Evolutionary conservation across 1,140 invertebrate genomes (phyloP), one percentile per base, ranked within the genome.

Genomic region (Leptinotarsa texana): DNA sequence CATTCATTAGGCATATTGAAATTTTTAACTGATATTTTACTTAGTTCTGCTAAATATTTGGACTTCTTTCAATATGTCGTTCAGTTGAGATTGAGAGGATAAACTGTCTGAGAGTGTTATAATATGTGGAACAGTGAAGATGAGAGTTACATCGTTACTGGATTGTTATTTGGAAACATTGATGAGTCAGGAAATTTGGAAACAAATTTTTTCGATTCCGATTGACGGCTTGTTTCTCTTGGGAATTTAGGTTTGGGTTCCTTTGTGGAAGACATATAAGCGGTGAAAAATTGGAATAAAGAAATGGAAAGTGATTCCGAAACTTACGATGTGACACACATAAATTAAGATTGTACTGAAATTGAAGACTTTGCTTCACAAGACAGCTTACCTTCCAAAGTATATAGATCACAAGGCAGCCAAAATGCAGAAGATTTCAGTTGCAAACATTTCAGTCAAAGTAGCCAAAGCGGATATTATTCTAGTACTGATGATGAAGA

Each of bases 111-210:
- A 11, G 33, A 42, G 33, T 42, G 8, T 42, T 33, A 62, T 11
- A 42, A 33, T 33, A 33, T 6, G 6, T 62, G 81, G 18, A 88
- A 92, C 80, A 88, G 90, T 66, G 91, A 92, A 48, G 89, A 88
- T 27, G 86, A 86, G 27, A 71, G 88, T 13, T 89, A 94, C 69
- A 92, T 93, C 81, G 87, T 98, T 69, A 96, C 96, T 11, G 94
- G 95, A 22, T 96, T 98, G 83, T 86, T 99, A 5, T 99, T 98
- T 89, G 97, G 97, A 15, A 98, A 99, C 83, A 96, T 98, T 76
- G 94, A 98, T 85, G 93, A 96, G 79, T 92, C 91, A 70, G 96
- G 97, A 66, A 90, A 95, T 76, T 86, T 99, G 13, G 94, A 97
- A 85, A 92, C 95, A 86, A 94, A 96, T 85, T 88, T 96, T 77